Base-by-base conservation (phyloP, 2,888 invertebrate species). In the Spisula solida region DNA sequence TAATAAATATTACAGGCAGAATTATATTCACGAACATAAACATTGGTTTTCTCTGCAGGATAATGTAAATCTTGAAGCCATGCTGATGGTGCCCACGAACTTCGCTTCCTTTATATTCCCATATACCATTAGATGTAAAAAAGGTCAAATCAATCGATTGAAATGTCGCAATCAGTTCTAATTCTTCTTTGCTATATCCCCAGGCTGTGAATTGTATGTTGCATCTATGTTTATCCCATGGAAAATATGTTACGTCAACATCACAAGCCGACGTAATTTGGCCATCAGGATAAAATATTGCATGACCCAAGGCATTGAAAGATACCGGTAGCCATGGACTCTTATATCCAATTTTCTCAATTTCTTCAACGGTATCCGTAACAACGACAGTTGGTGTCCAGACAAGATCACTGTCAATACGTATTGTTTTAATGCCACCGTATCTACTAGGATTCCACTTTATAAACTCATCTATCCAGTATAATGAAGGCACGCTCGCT, bases 201-300 rank as follows among this genome's bases (percentile, higher is more conserved):
- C 75, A 75, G 6, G 18, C 31, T 16, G 18, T 18, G 25, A 75
- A 75, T 18, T 31, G 29, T 34, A 75, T 31, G 31, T 4, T 75
- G 18, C 75, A 75, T 16, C 16, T 75, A 75, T 75, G 75, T 75
- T 31, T 34, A 75, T 75, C 75, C 75, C 75, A 75, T 75, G 75
- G 75, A 18, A 34, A 75, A 31, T 75, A 31, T 16, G 75, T 75
- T 10, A 75, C 18, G 34, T 34, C 75, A 1, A 34, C 75, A 34
- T 75, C 75, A 31, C 75, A 75, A 18, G 29, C 34, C 31, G 75
- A 34, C 1, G 75, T 34, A 34, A 75, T 16, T 75, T 31, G 10
- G 16, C 29, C 14, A 34, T 31, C 75, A 14, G 75, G 75, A 34
- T 14, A 34, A 34, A 18, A 75, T 14, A 14, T 5, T 31, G 34